Base-by-base conservation (phyloP, 1,140 invertebrate species). In the Brachionus paranguensis region DNA sequence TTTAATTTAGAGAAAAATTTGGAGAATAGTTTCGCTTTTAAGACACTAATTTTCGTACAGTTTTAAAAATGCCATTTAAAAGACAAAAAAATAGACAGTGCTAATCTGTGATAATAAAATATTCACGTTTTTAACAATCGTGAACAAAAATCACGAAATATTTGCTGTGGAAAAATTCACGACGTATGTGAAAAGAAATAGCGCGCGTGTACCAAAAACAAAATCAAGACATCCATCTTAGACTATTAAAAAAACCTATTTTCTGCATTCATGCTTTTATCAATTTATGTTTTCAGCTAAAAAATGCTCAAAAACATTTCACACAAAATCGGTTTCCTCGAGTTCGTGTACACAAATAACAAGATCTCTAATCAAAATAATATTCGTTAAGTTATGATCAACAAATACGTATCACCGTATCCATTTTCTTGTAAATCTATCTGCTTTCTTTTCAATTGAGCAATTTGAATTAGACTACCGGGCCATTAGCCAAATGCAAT, bases 201-300 rank as follows among this genome's bases (percentile, higher is more conserved):
- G 53, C 53, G 53, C 53, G 53, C 53, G 53, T 60, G 53, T 60
- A 60, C 17, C 2, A 17, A 20, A 60, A 60, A 60, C 8, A 10
- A 60, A 60, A 60, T 8, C 7, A 20, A 60, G 53, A 60, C 53
- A 60, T 60, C 53, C 53, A 60, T 60, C 17, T 60, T 60, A 60
- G 53, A 60, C 53, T 20, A 60, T 3, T 17, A 60, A 47, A n/a
- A n/a, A 55, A 60, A 60, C 20, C 53, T 20, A 60, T 20, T 60
- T 41, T 68, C 65, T 68, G 65, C 65, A 68, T 14, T 41, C 33
- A 68, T 68, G 65, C n/a, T 68, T 68, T 68, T 68, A 64, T 68
- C 24, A 33, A 68, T 68, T 68, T 68, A 29, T 5, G 4, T 64
- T 68, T 68, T 3, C 24, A 33, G 11, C 33, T 27, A 29, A 33